A percentile compares a stretch with the other conserved stretches of the same genome.
Evolutionary conservation across 1,140 invertebrate species (phyloP).

Genomic region (Acyrthosiphon pisum): DNA sequence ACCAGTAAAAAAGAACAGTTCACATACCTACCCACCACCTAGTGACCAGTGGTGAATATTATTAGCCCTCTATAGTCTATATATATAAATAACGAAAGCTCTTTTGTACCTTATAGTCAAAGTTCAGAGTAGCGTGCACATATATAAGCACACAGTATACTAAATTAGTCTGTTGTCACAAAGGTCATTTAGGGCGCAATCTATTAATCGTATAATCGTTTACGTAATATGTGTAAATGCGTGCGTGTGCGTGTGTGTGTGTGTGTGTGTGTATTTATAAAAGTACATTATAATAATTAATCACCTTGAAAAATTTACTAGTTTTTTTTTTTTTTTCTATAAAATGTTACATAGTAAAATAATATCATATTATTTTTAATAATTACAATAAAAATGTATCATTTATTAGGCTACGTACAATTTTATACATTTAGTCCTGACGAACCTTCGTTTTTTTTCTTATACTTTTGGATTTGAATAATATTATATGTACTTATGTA

Average conservation of each 20-base stretch:
- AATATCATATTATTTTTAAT: neutral
- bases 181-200: conserved; percentile 36
- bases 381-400: neutral
- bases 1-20: neutral
- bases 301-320: neutral
- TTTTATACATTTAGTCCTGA: neutral
- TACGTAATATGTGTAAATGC: neutral
- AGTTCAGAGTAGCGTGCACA: neutral
- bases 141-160: neutral
- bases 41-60: neutral
- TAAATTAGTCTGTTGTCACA: conserved; percentile 47
- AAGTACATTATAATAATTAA: neutral
- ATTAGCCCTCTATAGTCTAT: neutral
- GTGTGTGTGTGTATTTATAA: neutral
- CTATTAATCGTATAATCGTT: conserved; percentile 16
- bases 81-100: neutral
- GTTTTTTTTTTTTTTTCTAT: neutral
- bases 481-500: neutral
- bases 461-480: neutral
- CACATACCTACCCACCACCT: neutral
- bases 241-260: no score
- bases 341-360: neutral
- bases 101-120: neutral
- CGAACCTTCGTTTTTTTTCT: neutral
- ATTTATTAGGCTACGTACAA: neutral